A percentile compares a stretch with the other conserved stretches of the same genome.
phyloP scores from a whole-genome alignment of 2,888 invertebrate species.

The Agriotes lineatus region DNA sequence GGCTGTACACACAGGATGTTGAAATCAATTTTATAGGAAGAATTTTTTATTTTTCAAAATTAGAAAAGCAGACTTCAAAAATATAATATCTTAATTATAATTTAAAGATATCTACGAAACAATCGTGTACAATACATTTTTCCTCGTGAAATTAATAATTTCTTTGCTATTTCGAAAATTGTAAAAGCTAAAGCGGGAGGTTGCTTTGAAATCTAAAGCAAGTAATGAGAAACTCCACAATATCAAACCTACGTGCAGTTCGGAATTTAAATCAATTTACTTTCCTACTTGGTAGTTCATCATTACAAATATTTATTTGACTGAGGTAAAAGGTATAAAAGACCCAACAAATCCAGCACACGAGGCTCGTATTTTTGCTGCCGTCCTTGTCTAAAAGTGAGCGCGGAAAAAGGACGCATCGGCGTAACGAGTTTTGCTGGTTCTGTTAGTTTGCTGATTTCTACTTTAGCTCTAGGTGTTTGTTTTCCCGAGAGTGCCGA shows the following conservation, averaged over 20 bases:
- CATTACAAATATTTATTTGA: conserved; percentile 26
- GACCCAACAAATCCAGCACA: conserved; percentile 10
- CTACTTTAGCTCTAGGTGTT: conserved; percentile 49
- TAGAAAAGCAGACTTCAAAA: no score
- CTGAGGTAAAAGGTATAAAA: conserved; percentile 30
- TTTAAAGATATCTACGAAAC: no score
- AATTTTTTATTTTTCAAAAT: no score
- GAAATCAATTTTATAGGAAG: no score
- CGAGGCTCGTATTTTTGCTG: conserved; percentile 1
- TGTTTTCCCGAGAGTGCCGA: conserved; percentile 47
- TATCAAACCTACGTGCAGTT: background rate
- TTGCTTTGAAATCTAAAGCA: no score
- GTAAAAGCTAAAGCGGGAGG: no score
- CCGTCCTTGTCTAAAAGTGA: conserved; percentile 6
- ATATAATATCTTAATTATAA: no score
- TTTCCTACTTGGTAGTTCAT: conserved; percentile 24
- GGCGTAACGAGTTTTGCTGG: conserved; percentile 28
- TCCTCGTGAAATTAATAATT: no score
- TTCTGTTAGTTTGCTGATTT: conserved; percentile 45
- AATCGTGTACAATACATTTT: no score
- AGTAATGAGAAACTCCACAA: background rate
- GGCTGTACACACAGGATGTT: no score
- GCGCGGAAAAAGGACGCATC: background rate
- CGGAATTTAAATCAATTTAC: conserved; percentile 19
- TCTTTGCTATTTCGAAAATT: no score